phyloP scores from a whole-genome alignment of 2,888 invertebrate genomes.

The Achlya flavicornis region DNA sequence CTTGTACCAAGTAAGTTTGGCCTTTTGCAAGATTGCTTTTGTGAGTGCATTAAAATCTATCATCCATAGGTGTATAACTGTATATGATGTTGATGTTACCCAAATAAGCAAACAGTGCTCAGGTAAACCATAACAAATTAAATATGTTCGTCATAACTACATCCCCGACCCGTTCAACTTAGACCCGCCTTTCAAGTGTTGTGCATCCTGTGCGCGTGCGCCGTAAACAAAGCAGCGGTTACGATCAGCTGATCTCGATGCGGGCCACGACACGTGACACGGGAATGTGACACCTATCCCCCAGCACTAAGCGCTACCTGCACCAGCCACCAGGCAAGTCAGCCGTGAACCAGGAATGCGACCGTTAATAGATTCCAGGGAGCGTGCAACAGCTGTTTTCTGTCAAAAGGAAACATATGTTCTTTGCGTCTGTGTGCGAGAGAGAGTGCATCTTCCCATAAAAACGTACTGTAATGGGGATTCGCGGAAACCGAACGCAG shows the following conservation, averaged over 20 bases:
- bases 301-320: not conserved
- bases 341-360: not conserved
- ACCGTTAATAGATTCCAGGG: slow-evolving; percentile 34
- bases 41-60: too few species aligned
- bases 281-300: not conserved
- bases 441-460: slow-evolving; percentile 1
- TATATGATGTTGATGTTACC: too few species aligned
- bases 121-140: too few species aligned
- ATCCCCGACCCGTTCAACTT: too few species aligned
- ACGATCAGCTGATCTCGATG: not conserved
- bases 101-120: too few species aligned
- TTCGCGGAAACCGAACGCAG: slow-evolving; percentile 31
- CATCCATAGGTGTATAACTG: too few species aligned
- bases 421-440: slow-evolving; percentile 20
- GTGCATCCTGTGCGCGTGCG: not conserved
- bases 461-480: slow-evolving; percentile 13
- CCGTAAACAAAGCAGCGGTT: not conserved
- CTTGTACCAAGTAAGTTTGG: too few species aligned
- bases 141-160: too few species aligned
- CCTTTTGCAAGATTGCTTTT: too few species aligned
- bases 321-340: not conserved
- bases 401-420: slow-evolving; percentile 56
- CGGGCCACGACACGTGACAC: not conserved
- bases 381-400: slow-evolving; percentile 53
- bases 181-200: not conserved